Evolutionary conservation across 1,140 invertebrate species (phyloP).

Genomic region (Vollenhovia emeryi): DNA sequence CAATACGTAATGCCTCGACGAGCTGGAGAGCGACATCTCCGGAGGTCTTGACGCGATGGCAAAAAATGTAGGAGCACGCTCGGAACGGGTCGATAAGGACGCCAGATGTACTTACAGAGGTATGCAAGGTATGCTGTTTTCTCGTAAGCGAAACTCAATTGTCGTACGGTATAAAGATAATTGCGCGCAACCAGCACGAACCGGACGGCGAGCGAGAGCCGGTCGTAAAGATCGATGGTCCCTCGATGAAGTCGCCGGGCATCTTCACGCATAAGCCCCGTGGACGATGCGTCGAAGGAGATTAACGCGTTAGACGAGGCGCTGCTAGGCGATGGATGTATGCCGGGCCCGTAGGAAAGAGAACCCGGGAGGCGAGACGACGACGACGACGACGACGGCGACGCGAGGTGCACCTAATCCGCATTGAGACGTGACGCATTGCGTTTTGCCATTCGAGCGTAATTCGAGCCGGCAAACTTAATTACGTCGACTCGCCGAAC

Average conservation of each 20-base stretch:
- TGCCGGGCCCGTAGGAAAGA: conserved; percentile 35
- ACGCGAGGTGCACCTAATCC: not conserved
- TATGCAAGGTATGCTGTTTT: conserved; percentile 42
- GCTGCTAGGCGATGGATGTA: conserved; percentile 12
- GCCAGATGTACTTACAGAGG: not conserved
- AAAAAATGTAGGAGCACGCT: not conserved
- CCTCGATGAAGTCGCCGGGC: conserved; percentile 58
- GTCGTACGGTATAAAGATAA: conserved; percentile 64
- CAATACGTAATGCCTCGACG: not conserved
- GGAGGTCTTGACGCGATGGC: not conserved
- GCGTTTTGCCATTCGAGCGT: conserved; percentile 45
- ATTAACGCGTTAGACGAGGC: conserved; percentile 66
- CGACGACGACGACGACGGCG: too few relatives aligned
- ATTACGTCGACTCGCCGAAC: conserved; percentile 56
- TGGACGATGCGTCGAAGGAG: conserved; percentile 65
- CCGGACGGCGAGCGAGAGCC: not conserved
- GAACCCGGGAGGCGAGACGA: not conserved
- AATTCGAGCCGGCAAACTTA: conserved; percentile 67
- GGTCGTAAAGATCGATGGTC: conserved; percentile 72
- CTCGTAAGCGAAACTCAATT: conserved; percentile 64
- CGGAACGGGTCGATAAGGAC: conserved; percentile 2
- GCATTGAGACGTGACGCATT: conserved; percentile 27
- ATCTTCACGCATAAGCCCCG: conserved; percentile 65
- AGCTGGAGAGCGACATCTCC: not conserved
- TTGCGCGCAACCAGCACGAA: conserved; percentile 32